phyloP scores from a whole-genome alignment of 2,888 invertebrate species.

The Suillia variegata region DNA sequence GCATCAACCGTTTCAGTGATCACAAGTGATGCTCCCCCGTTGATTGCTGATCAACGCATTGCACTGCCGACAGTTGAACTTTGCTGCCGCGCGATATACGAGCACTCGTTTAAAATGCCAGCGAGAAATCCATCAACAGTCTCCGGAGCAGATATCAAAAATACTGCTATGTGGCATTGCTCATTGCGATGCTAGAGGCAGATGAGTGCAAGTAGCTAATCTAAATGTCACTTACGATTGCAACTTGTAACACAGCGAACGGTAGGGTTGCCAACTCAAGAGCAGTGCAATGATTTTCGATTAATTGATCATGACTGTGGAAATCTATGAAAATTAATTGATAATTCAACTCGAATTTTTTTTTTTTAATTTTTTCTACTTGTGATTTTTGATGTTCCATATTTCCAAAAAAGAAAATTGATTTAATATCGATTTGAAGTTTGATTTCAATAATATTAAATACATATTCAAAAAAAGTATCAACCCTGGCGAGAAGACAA shows the following conservation, averaged over 20 bases:
- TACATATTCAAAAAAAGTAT: too few species aligned
- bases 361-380: too few species aligned
- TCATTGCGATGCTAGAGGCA: background rate
- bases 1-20: conserved; percentile 1
- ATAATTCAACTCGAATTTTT: too few species aligned
- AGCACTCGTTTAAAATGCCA: conserved; percentile 5
- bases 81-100: background rate
- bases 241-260: conserved; percentile 14
- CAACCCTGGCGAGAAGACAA: too few species aligned
- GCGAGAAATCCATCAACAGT: conserved; percentile 14
- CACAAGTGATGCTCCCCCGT: conserved; percentile 23
- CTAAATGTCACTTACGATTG: conserved; percentile 34
- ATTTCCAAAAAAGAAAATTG: too few species aligned
- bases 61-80: conserved; percentile 19
- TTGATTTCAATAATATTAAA: too few species aligned
- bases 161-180: background rate
- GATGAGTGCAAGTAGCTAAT: conserved; percentile 31
- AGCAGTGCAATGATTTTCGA: too few species aligned
- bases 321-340: too few species aligned
- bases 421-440: too few species aligned
- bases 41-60: conserved; percentile 20
- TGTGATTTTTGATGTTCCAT: too few species aligned
- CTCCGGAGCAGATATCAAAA: conserved; percentile 8
- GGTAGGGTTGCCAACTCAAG: too few species aligned
- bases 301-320: too few species aligned